Evolutionary conservation across 2,797 vertebrate genomes (phyloP), one percentile per base, ranked within the genome.

Genomic region (Coregonus sp.): DNA sequence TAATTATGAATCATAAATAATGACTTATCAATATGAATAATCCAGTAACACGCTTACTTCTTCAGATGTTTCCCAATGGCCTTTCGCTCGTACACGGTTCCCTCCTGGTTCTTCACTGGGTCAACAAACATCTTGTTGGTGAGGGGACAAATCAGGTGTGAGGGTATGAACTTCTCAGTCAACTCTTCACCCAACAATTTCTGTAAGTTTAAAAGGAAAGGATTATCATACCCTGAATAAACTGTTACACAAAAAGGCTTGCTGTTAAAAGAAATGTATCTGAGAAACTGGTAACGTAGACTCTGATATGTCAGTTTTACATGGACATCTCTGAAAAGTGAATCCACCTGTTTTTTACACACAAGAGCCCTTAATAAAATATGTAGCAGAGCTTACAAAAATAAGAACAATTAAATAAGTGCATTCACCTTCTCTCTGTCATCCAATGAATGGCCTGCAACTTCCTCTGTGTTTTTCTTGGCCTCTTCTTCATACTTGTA

Each of bases 61-160:
- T 82, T 88, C 9, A 92, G 82, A 16, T 89, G 82, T 72, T 82
- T 74, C 69, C 91, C 90, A 9, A 92, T 86, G 73, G 88, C 89
- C 40, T 85, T 88, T 29, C 89, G 79, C 80, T 91, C 89, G 47
- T 90, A 92, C 73, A 91, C 77, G 0, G 73, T 81, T n/a, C 89
- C 86, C 12, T 87, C 82, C 1, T 72, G 52, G 0, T 86, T 89
- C 78, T 25, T 91, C 61, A 91, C 86, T 12, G 91, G 91, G 79
- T 91, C 89, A 52, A 90, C 80, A 81, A 91, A 91, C 76, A 92
- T 80, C 78, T 79, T 91, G 77, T 87, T 89, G 33, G 88, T 88
- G 54, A 92, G 76, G 3, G 86, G 85, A 80, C 90, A 91, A 51
- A 82, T 75, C 59, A 92, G 82, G 67, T 91, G 86, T n/a, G 71